Evolutionary conservation across 2,113 vertebrate genomes (phyloP), one percentile per base, ranked within the genome.

Genomic region (Pluvianellus socialis): DNA sequence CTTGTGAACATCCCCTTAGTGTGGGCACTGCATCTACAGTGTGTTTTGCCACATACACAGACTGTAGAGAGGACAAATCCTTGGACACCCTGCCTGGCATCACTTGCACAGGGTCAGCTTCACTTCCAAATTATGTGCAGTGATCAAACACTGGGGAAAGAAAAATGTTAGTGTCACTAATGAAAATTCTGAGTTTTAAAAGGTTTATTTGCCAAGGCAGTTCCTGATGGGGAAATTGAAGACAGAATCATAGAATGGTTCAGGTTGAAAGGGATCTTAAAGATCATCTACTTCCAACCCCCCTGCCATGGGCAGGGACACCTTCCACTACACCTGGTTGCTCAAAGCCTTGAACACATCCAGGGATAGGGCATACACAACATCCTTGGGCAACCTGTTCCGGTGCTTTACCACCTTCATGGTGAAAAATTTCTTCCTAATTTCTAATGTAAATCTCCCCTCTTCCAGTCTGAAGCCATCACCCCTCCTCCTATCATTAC

Each of bases 81-180:
- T 38, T 44, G 16, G 22, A 23, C 14, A 27, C 7, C 26, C 21
- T 71, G 7, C 8, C 49, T 52, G 7, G 6, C 3, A 1, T 7
- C n/a, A 12, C 9, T 35, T 59, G 8, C 5, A 50, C 1, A 0
- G 5, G 3, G 4, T 24, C 19, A 73, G 14, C 35, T 55, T 76
- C 59, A 38, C 38, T 38, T 38, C 3, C 8, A 42, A 62, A 40
- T 47, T 53, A n/a, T 1, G 0, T 33, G 28, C 4, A 53, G 22
- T 55, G 49, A 63, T 22, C 7, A 38, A 50, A 62, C 18, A 82
- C 7, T 9, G 3, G 3, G 2, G 14, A 28, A 2, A 17, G 23
- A 42, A n/a, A 21, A 20, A 23, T 2, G 0, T 19, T 32, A 24
- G 2, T 5, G 7, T 11, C 49, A 33, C 1, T 9, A 30, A 2